Base-by-base conservation (phyloP, 2,797 vertebrate genomes). In the Microctenopoma stevenorrisi region DNA sequence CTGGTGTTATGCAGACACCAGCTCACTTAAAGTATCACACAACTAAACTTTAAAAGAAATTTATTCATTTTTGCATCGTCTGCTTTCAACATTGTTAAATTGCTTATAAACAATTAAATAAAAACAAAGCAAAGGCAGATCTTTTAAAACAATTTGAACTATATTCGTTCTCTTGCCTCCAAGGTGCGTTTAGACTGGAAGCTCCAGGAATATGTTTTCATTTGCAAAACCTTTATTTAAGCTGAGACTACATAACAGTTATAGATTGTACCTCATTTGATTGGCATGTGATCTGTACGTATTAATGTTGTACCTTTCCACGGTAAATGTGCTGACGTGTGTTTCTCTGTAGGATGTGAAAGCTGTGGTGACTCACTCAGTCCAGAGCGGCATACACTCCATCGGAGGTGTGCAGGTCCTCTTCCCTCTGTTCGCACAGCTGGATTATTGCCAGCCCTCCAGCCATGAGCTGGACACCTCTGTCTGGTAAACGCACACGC, bases 401-500 rank as follows among this genome's bases (percentile, higher is more conserved):
- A 96, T 99, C 37, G 98, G 98, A 81, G 98, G 98, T 1, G 95
- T 99, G 72, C 98, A 98, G 92, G 98, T 99, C 74, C 96, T 99
- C 66, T 99, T 99, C 81, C 97, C 98, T 69, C 94, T 99, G 72
- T 99, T 98, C 93, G 96, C 96, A 89, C 98, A 99, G 91, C 90
- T 99, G 90, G 98, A 99, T 89, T 97, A 94, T 58, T 94, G 85
- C 89, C 96, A 98, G 86, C 94, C 96, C 72, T 94, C 94, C 78
- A 95, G 94, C 16, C 95, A 97, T 7, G 93, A 97, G 60, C 72
- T 96, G 85, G 96, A 99, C 91, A 96, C 95, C 86, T 96, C 96
- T 76, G 91, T 99, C 76, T 98, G 97, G 98, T 99, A 94, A 93
- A 2, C 33, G 35, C 16, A 35, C 47, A 44, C 30, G 28, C 16